These are phyloP conservation scores for Psammodynastes pulverulentus DNA, from an alignment of 2,113 vertebrate species.

Conservation along the genomic window DNA sequence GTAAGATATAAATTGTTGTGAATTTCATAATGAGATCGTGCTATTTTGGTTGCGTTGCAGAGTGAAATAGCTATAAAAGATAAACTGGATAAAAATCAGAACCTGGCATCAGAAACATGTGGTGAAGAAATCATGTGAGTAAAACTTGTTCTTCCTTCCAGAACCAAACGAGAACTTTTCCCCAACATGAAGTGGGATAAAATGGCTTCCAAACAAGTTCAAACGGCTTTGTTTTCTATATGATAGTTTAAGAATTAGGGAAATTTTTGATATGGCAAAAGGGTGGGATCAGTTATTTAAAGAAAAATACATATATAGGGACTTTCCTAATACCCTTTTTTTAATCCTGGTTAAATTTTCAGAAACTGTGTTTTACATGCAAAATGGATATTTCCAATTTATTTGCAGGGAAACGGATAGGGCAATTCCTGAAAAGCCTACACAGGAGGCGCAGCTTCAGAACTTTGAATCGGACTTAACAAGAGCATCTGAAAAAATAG, in stretches of 20 bases:
- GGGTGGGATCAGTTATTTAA: neutral
- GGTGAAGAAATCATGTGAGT: conserved; percentile 62
- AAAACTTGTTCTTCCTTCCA: conserved; percentile 5
- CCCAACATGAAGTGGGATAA: neutral
- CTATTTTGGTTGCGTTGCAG: conserved; percentile 28
- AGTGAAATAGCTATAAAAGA: neutral
- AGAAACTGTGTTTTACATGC: neutral
- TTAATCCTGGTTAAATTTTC: neutral
- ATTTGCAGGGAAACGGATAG: conserved; percentile 55
- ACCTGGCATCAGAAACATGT: conserved; percentile 23
- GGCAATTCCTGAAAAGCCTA: neutral
- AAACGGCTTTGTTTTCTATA: neutral
- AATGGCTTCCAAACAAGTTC: neutral
- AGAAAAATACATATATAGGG: neutral
- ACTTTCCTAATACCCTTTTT: neutral
- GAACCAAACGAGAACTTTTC: neutral
- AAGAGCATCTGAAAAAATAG: neutral
- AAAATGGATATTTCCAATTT: neutral
- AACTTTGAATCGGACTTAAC: neutral
- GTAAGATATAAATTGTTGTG: neutral
- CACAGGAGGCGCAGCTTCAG: neutral
- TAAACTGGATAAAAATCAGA: conserved; percentile 17
- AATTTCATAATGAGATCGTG: neutral
- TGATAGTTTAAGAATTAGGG: neutral
- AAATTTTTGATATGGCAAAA: neutral